Evolutionary conservation across 1,140 invertebrate species (phyloP).

Genomic region (Drosophila seguyi): DNA sequence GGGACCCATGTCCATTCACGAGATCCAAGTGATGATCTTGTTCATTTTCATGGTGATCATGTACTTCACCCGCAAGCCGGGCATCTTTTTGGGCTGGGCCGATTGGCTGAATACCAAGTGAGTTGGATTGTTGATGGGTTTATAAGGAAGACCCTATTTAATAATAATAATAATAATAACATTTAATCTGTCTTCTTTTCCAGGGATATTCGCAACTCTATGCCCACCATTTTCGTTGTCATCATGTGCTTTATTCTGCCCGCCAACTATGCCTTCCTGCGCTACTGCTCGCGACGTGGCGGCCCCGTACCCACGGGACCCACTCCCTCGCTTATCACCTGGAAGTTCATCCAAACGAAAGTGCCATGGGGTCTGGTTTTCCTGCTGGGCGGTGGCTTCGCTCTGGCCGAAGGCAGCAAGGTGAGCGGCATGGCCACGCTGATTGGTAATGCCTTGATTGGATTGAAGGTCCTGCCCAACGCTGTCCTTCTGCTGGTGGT

Average conservation of each 20-base stretch:
- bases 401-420: constrained; percentile 93
- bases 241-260: constrained; percentile 93
- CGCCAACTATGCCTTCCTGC: constrained; percentile 90
- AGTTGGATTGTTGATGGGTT: constrained; percentile 13
- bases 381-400: constrained; percentile 93
- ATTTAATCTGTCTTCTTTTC: not conserved
- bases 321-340: constrained; percentile 90
- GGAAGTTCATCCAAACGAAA: constrained; percentile 91
- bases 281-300: constrained; percentile 86
- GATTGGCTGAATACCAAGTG: constrained; percentile 58
- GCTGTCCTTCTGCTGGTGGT: constrained; percentile 87
- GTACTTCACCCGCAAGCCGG: constrained; percentile 95
- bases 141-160: not conserved
- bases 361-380: constrained; percentile 92
- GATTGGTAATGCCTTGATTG: constrained; percentile 89
- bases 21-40: constrained; percentile 90
- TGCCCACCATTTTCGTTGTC: constrained; percentile 92
- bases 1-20: constrained; percentile 93
- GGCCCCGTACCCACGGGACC: constrained; percentile 87
- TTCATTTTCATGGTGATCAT: constrained; percentile 92
- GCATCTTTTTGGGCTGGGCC: constrained; percentile 78
- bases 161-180: too few relatives aligned
- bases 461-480: constrained; percentile 86
- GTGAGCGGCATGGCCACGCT: constrained; percentile 91
- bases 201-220: constrained; percentile 92